Base-by-base conservation (phyloP, 2,888 invertebrate species). In the Ganaspis brasiliensis region DNA sequence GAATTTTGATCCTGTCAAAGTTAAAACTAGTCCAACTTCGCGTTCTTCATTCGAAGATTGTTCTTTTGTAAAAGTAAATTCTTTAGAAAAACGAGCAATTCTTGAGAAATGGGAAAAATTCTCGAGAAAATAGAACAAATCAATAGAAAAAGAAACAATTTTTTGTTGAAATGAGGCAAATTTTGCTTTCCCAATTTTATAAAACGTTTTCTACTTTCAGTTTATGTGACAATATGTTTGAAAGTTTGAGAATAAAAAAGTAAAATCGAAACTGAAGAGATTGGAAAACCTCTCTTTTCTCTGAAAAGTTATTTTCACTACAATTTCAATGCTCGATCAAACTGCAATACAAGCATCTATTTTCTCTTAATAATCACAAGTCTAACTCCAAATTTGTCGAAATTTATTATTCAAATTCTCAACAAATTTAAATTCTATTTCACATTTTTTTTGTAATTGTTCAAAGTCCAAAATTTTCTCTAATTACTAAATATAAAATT, bases 1-100 rank as follows among this genome's bases (percentile, higher is more conserved):
- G 9, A 52, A 3, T 52, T 52, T 52, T 52, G 52, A 52, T 52
- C 52, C 52, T 19, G 52, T 52, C 19, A 52, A 52, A 52, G 52
- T 52, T 16, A 16, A 52, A 52, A 52, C 8, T 52, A 19, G 16
- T 52, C 19, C 52, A 52, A 19, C 52, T 52, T 49, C 16, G 49
- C 45, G 45, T 45, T 45, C 45, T 14, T 0, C 5, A 19, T 52
- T 31, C 6, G 19, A 8, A 52, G 52, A 45, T 14, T 19, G 9
- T 52, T 40, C 40, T 9, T 12, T 12, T 40, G 9, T 12, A 40
- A 40, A 40, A 40, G 12, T 8, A 40, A 40, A 40, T 40, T 10
- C 2, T 40, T 40, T 40, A 8, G 10, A 40, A 12, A 40, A 40
- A 40, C 40, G 1, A 40, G 6, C 31, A 31, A 10, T 10, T 40